phyloP scores from a whole-genome alignment of 2,797 vertebrate species.

The Heterohyrax brucei region DNA sequence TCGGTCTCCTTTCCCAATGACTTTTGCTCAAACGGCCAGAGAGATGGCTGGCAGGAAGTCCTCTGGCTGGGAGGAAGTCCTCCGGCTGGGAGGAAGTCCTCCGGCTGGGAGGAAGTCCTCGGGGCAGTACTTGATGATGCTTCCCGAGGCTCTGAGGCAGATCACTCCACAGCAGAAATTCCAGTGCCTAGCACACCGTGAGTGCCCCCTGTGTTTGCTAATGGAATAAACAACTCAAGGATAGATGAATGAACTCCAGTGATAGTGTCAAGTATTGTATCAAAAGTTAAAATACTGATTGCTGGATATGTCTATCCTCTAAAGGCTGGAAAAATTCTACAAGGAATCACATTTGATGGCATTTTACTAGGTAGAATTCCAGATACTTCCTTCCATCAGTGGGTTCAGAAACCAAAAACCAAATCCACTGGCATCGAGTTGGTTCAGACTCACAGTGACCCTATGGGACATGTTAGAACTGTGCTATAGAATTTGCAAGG shows the following conservation, averaged over 20 bases:
- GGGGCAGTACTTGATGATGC: not conserved
- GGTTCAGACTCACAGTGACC: no score
- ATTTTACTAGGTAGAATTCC: not conserved
- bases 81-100: not conserved
- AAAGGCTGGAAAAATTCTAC: no score
- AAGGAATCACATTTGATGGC: not conserved
- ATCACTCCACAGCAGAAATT: not conserved
- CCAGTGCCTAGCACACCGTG: not conserved
- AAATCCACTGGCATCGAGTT: no score
- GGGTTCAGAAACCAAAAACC: no score
- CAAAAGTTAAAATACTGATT: not conserved
- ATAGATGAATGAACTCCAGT: not conserved
- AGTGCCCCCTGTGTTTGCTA: not conserved
- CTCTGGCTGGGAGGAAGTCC: no score
- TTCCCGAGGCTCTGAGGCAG: not conserved
- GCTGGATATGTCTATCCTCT: no score
- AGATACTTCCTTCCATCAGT: not conserved
- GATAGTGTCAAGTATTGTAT: rapidly evolving
- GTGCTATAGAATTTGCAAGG: no score
- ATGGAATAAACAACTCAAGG: not conserved
- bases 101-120: not conserved
- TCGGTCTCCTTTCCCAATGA: not conserved
- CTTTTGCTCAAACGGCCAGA: not conserved
- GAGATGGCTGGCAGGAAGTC: no score
- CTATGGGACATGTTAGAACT: no score